Evolutionary conservation across 2,888 invertebrate species (phyloP), one percentile per base, ranked within the genome.

Genomic region (Pterostichus madidus): DNA sequence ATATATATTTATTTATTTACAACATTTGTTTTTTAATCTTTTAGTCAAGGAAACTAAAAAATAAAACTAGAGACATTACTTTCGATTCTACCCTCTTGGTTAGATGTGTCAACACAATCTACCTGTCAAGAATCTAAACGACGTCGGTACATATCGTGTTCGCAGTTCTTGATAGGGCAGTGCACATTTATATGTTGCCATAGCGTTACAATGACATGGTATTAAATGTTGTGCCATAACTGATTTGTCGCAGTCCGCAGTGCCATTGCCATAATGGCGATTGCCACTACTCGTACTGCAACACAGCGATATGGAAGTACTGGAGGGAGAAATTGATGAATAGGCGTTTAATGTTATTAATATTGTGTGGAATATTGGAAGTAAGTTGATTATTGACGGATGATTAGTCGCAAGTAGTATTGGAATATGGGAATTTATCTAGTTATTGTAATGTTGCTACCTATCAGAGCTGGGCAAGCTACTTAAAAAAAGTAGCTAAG

Each of bases 301-400:
- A 24, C 8, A 24, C 8, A 7, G 59, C 31, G 59, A 59, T 31
- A 59, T 24, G 10, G 11, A 24, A 8, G 24, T 59, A 59, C 31
- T 59, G 24, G 31, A 59, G 59, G 59, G 59, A 31, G 24, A 59
- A 59, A 59, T 59, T 59, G 59, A 59, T 24, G 15, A 59, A 59
- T 59, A 59, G 17, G 59, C 59, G 59, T 59, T 59, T 59, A 59
- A 59, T 59, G 59, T 59, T 59, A 59, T 59, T 59, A 59, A 59
- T 59, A 59, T 24, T 59, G 59, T 24, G 10, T 24, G 59, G 59
- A 59, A 59, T 59, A 59, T 59, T 59, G 59, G 59, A 59, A 59
- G 59, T 59, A 59, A 59, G 59, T 59, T 59, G 59, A 59, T 59
- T 59, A 59, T 59, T 31, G 31, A 7, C 8, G 59, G 24, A 59